Percentiles rank a stretch among this genome's conserved stretches.
phyloP scores from a whole-genome alignment of 2,888 invertebrate genomes.

The Sepiola atlantica region DNA sequence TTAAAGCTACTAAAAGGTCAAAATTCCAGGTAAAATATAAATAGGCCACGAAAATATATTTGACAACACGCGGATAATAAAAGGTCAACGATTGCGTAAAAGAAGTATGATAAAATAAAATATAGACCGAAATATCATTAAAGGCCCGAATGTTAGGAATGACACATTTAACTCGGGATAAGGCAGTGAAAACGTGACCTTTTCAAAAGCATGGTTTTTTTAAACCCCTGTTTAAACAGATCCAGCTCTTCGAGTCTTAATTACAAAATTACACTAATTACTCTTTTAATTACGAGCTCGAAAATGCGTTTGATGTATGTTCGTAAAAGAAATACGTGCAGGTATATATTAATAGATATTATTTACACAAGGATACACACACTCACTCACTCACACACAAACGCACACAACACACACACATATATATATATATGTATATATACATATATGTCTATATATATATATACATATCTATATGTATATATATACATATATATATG shows the following conservation, averaged over 20 bases:
- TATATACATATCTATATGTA: too few relatives aligned
- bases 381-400: neutral
- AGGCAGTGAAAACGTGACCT: neutral
- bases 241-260: neutral
- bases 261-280: neutral
- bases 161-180: neutral
- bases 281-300: neutral
- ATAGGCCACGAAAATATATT: neutral
- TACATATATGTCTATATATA: neutral
- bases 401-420: too few relatives aligned
- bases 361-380: neutral
- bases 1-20: neutral
- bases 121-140: neutral
- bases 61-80: neutral
- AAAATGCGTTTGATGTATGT: neutral
- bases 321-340: neutral
- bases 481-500: neutral
- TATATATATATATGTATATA: neutral
- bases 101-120: too few relatives aligned
- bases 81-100: neutral
- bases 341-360: neutral
- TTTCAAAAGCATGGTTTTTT: neutral
- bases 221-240: neutral
- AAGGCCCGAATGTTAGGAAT: neutral
- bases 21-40: neutral